These are phyloP conservation scores for Steromphala cineraria DNA, from an alignment of 2,888 invertebrate species.

Conservation along the genomic window DNA sequence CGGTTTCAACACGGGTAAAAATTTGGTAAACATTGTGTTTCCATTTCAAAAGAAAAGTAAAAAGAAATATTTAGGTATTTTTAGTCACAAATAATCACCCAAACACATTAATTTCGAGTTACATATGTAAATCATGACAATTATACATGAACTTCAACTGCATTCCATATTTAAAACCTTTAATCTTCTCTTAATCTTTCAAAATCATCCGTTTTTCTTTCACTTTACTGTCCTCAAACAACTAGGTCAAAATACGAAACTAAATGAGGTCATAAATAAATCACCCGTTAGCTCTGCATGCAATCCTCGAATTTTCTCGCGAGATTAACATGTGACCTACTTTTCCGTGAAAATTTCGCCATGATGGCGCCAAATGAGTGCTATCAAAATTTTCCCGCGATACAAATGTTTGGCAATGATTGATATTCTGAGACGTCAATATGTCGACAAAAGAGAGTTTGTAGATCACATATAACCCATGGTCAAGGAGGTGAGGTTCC, in stretches of 20 bases:
- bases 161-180: no score
- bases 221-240: no score
- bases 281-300: slow-evolving; percentile 1
- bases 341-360: slow-evolving; percentile 44
- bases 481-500: slow-evolving; percentile 10
- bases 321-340: slow-evolving; percentile 15
- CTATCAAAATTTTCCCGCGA: not conserved
- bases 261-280: not conserved
- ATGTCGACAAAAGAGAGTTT: slow-evolving; percentile 8
- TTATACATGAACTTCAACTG: no score
- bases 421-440: not conserved
- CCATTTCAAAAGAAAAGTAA: no score
- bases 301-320: slow-evolving; percentile 5
- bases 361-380: slow-evolving; percentile 54
- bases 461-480: not conserved
- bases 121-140: no score
- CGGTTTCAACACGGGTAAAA: no score
- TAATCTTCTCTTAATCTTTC: no score
- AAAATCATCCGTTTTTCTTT: no score
- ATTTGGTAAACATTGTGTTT: no score
- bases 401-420: not conserved
- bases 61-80: no score
- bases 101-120: no score
- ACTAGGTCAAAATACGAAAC: not conserved
- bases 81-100: no score